Conservation (phyloP, 2,797 vertebrate genomes). For the Arrhamphus sclerolepis region DNA sequence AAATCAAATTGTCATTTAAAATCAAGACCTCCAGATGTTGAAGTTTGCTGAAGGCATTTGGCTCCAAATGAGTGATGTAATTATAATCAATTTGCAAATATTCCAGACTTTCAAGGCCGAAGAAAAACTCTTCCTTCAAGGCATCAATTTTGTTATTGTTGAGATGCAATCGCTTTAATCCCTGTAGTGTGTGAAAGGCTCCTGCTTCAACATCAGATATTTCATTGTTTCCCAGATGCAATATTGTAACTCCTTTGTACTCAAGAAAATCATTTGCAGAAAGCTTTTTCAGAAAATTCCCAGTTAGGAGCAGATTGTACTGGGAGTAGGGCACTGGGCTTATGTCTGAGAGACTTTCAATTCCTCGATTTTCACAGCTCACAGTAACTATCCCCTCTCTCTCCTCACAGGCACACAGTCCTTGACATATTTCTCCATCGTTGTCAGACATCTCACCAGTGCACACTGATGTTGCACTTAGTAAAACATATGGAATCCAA, state of each 20-base stretch:
- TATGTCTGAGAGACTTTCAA: constrained; percentile 91
- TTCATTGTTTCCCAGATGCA: constrained; percentile 95
- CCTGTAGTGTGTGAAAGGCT: constrained; percentile 93
- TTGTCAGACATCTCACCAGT: constrained; percentile 88
- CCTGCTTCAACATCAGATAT: constrained; percentile 94
- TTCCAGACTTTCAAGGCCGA: constrained; percentile 94
- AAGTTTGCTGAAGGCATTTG: constrained; percentile 88
- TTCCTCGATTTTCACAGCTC: constrained; percentile 95
- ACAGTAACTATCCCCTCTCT: constrained; percentile 92
- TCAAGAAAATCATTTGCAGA: constrained; percentile 91
- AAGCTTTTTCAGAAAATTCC: constrained; percentile 91
- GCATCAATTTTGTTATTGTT: constrained; percentile 97
- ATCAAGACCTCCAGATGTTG: constrained; percentile 94
- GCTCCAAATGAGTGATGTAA: constrained; percentile 91
- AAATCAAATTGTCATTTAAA: constrained; percentile 97
- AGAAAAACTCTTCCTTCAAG: constrained; percentile 91
- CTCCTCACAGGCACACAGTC: constrained; percentile 94
- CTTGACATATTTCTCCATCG: constrained; percentile 94
- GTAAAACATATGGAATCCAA: constrained; percentile 89
- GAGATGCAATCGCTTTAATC: constrained; percentile 91
- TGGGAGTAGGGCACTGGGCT: constrained; percentile 87
- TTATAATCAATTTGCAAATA: constrained; percentile 99
- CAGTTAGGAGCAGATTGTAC: constrained; percentile 93
- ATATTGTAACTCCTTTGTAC: constrained; percentile 91
- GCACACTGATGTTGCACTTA: constrained; percentile 87